phyloP scores from a whole-genome alignment of 2,888 invertebrate species.

The Acanthococcus lagerstroemiae region DNA sequence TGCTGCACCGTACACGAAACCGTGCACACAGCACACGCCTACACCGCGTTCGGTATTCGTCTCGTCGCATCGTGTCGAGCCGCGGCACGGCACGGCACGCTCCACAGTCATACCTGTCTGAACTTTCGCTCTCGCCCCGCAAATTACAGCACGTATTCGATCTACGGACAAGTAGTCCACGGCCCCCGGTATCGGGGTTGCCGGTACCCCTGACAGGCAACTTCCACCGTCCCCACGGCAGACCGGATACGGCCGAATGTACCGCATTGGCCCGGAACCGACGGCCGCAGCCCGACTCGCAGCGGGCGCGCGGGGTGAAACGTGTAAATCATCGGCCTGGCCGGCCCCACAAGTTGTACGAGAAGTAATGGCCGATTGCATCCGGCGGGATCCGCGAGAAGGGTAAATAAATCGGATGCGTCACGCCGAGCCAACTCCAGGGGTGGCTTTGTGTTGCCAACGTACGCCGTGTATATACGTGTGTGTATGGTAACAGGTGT shows the following conservation, averaged over 20 bases:
- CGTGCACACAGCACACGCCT: neutral
- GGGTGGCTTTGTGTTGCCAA: conserved; percentile 3
- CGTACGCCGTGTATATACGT: conserved; percentile 4
- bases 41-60: neutral
- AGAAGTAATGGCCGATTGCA: neutral
- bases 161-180: no score
- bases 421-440: conserved; percentile 16
- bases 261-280: no score
- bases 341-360: neutral
- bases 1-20: neutral
- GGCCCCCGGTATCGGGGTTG: no score
- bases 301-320: no score
- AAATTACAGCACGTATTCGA: no score
- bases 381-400: neutral
- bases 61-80: neutral
- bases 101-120: neutral
- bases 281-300: no score
- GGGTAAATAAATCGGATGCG: conserved; percentile 25
- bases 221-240: no score
- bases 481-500: conserved; percentile 25
- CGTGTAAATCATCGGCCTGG: neutral
- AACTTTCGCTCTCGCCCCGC: no score
- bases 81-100: neutral
- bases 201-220: no score
- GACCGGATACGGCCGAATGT: no score